Conservation (phyloP, 2,888 invertebrate species). For the Eledona agricola region DNA sequence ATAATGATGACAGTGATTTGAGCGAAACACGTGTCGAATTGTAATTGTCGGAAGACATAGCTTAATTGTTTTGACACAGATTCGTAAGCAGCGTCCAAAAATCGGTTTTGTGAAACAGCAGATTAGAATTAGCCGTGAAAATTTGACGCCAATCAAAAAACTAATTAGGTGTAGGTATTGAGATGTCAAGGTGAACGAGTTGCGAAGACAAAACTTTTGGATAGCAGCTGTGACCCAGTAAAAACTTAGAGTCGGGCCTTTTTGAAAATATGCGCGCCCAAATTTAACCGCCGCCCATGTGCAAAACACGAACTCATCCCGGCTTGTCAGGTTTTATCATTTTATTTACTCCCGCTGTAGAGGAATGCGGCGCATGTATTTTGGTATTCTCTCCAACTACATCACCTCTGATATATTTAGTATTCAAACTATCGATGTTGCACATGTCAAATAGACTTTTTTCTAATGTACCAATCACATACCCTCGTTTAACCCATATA, state of each 20-base stretch:
- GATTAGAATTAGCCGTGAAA: conserved; percentile 8
- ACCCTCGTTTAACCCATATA: conserved; percentile 43
- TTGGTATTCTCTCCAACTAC: conserved; percentile 66
- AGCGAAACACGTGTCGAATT: conserved; percentile 11
- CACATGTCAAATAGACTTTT: conserved; percentile 45
- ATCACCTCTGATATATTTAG: conserved; percentile 46
- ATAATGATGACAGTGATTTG: conserved; percentile 11
- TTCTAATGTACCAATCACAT: conserved; percentile 40
- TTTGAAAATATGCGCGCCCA: conserved; percentile 10
- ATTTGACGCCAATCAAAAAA: conserved; percentile 27
- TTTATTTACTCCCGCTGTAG: conserved; percentile 39
- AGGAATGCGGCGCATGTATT: conserved; percentile 68
- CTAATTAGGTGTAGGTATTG: conserved; percentile 24
- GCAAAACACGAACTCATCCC: conserved; percentile 34
- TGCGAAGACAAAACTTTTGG: conserved; percentile 20
- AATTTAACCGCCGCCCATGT: conserved; percentile 32
- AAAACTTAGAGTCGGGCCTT: conserved; percentile 7
- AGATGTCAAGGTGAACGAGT: conserved; percentile 30
- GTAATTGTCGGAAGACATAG: no score
- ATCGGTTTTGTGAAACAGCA: no score
- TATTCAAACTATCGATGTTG: conserved; percentile 44
- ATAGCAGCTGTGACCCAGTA: conserved; percentile 19
- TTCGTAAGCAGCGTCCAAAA: no score
- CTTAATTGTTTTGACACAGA: no score
- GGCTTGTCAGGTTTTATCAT: conserved; percentile 39